phyloP scores from a whole-genome alignment of 1,140 invertebrate species.

The Micrasema longulum region DNA sequence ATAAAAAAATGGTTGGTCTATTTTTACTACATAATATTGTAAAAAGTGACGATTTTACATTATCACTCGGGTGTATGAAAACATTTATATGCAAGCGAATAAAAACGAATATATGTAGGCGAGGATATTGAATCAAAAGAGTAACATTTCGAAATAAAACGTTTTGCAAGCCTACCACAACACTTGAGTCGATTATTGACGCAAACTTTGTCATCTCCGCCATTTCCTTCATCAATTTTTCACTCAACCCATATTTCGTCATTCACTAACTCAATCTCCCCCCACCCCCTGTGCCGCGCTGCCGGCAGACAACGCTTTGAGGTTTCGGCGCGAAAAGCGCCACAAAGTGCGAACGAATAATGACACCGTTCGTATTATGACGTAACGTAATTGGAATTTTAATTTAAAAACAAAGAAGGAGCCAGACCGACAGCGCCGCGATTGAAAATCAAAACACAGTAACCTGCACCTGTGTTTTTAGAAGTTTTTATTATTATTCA shows the following conservation, averaged over 20 bases:
- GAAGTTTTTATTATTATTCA: too few relatives aligned
- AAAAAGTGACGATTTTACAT: too few relatives aligned
- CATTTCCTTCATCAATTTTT: not conserved
- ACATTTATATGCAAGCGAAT: too few relatives aligned
- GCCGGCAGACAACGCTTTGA: constrained; percentile 16
- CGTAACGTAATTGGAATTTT: constrained; percentile 55
- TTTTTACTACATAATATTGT: too few relatives aligned
- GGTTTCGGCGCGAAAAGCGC: constrained; percentile 40
- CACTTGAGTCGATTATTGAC: constrained; percentile 5
- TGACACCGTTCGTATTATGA: constrained; percentile 51
- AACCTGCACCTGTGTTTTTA: too few relatives aligned
- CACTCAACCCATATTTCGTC: not conserved
- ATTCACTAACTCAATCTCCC: constrained; percentile 9
- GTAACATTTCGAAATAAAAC: too few relatives aligned
- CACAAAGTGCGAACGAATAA: constrained; percentile 45
- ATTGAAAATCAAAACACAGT: too few relatives aligned
- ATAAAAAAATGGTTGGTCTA: too few relatives aligned
- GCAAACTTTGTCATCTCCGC: not conserved
- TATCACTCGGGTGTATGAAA: too few relatives aligned
- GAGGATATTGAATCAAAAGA: too few relatives aligned
- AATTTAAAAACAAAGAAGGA: constrained; percentile 53
- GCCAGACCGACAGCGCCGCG: constrained; percentile 8
- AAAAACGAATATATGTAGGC: too few relatives aligned
- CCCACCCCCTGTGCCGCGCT: not conserved
- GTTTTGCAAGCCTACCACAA: not conserved